Conservation (phyloP, 1,140 invertebrate species). For the Drosophila kikkawai region DNA sequence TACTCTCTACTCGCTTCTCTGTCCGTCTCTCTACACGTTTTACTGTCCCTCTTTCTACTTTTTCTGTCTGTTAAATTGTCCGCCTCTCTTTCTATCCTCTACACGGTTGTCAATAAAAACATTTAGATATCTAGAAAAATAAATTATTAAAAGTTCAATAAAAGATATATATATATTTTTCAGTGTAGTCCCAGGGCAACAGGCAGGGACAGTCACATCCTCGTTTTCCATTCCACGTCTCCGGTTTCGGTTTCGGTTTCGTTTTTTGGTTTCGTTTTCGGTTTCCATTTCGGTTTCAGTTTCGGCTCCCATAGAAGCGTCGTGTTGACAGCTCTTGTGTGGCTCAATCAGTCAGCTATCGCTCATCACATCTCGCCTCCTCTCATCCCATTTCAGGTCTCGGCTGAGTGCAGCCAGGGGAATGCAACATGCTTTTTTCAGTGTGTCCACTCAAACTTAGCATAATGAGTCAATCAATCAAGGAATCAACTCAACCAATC, state of each 20-base stretch:
- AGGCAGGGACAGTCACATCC: slow-evolving; percentile 23
- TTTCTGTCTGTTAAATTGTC: too few species aligned
- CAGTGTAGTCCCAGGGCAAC: slow-evolving; percentile 9
- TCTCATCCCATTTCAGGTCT: background rate
- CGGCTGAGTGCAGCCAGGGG: background rate
- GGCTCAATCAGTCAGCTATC: slow-evolving; percentile 40
- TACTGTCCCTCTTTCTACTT: background rate
- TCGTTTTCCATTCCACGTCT: slow-evolving; percentile 11
- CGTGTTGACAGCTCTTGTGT: slow-evolving; percentile 65
- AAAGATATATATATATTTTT: background rate
- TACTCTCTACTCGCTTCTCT: background rate
- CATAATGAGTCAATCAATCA: slow-evolving; percentile 37
- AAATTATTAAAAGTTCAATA: too few species aligned
- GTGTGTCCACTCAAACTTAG: slow-evolving; percentile 6
- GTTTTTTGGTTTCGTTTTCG: slow-evolving; percentile 28
- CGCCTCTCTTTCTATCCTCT: too few species aligned
- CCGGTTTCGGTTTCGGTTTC: slow-evolving; percentile 11
- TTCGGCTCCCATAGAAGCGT: slow-evolving; percentile 49
- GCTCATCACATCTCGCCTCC: background rate
- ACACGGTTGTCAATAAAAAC: too few species aligned
- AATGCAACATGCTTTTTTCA: slow-evolving; percentile 4
- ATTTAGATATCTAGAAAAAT: too few species aligned
- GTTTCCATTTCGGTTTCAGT: slow-evolving; percentile 33
- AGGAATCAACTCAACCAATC: slow-evolving; percentile 3
- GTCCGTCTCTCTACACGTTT: background rate